Percentiles rank a stretch among this genome's conserved stretches.
phyloP scores from a whole-genome alignment of 2,888 invertebrate genomes.

The Pecten maximus region DNA sequence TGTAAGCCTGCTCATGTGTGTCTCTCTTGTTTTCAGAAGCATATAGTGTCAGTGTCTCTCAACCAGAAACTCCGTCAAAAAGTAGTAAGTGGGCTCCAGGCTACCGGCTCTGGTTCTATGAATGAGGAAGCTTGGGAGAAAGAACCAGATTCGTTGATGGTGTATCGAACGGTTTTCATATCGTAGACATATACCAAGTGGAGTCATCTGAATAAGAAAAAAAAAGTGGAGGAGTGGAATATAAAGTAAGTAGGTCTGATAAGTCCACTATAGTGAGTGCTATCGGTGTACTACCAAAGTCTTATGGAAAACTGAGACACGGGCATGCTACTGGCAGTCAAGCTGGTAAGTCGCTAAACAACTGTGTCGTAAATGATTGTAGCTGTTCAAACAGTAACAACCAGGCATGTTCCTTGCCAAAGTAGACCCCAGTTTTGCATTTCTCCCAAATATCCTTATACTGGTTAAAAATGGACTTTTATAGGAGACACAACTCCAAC shows the following conservation, averaged over 20 bases:
- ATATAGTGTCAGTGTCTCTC: neutral
- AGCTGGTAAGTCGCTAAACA: no score
- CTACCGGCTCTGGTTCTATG: neutral
- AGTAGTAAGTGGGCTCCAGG: neutral
- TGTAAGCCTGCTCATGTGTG: constrained; percentile 48
- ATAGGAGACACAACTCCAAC: neutral
- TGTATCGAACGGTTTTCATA: constrained; percentile 38
- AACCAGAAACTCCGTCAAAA: no score
- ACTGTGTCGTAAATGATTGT: no score
- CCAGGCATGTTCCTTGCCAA: no score
- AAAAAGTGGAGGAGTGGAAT: no score
- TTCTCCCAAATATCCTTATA: neutral
- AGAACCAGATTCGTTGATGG: constrained; percentile 38
- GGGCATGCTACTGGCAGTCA: no score
- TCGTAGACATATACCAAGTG: constrained; percentile 30
- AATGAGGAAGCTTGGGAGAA: neutral
- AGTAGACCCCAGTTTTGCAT: neutral
- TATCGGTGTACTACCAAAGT: constrained; percentile 17
- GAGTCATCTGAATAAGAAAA: no score
- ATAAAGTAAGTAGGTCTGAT: no score
- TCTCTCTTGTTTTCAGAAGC: constrained; percentile 23
- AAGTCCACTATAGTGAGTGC: no score
- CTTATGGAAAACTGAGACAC: no score
- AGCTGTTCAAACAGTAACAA: no score
- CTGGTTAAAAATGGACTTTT: neutral